Evolutionary conservation across 2,113 vertebrate genomes (phyloP).

Genomic region (Ammospiza nelsoni): DNA sequence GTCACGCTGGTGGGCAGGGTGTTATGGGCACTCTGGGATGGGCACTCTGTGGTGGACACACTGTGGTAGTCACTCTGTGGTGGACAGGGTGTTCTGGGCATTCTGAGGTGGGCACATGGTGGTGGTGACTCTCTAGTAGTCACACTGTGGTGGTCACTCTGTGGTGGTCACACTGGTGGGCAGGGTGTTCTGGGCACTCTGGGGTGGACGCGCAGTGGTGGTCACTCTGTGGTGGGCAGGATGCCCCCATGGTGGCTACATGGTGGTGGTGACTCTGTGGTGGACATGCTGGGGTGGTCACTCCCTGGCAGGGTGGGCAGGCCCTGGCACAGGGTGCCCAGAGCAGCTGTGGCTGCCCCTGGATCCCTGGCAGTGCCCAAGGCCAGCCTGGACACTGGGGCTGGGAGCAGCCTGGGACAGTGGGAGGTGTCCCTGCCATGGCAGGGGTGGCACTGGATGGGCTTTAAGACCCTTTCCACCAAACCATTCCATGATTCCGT

Average conservation of each 20-base stretch:
- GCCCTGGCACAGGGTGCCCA: not conserved
- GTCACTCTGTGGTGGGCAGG: no score
- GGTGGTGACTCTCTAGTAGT: no score
- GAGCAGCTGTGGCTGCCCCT: not conserved
- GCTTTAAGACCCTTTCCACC: not conserved
- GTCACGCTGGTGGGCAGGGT: no score
- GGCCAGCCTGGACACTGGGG: not conserved
- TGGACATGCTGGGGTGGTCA: not conserved
- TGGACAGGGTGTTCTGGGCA: not conserved
- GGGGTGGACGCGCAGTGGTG: no score
- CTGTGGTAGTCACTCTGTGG: no score
- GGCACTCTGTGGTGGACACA: no score
- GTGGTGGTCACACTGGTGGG: no score
- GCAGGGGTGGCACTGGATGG: accelerated
- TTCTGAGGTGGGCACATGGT: not conserved
- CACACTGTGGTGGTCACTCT: no score
- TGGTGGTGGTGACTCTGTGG: no score
- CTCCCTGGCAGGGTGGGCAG: accelerated
- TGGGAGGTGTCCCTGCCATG: not conserved
- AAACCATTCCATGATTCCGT: not conserved
- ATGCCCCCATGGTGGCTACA: no score
- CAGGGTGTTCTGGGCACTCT: no score
- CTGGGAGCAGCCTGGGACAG: not conserved
- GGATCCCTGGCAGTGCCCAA: not conserved
- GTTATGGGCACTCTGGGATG: no score